These are phyloP conservation scores for Acanthiza pusilla DNA, from an alignment of 2,797 vertebrate genomes.

Conservation along the genomic window DNA sequence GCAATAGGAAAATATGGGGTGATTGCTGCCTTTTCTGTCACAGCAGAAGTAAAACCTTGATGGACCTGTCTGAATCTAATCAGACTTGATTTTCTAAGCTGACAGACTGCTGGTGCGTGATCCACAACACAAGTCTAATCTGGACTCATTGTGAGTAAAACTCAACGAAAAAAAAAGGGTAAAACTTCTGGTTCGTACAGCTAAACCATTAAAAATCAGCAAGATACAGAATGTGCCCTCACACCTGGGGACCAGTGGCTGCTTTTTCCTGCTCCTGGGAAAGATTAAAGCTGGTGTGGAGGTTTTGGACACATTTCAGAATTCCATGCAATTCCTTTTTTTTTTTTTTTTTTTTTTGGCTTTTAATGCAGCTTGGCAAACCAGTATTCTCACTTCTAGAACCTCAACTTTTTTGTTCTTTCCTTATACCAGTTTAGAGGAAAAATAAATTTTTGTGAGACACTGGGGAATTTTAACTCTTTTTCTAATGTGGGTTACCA, in stretches of 20 bases:
- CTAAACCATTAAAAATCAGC: background rate
- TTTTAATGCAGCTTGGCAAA: background rate
- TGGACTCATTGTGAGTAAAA: background rate
- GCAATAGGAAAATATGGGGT: background rate
- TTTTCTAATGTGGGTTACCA: background rate
- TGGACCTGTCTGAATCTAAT: rapidly evolving
- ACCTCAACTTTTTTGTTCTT: background rate
- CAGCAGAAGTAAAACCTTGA: background rate
- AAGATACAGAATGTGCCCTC: background rate
- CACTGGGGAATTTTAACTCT: background rate
- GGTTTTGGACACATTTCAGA: background rate
- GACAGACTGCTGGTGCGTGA: background rate
- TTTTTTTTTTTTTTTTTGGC: no score
- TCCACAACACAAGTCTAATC: background rate
- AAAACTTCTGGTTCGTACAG: background rate
- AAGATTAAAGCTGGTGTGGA: background rate
- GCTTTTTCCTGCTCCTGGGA: background rate
- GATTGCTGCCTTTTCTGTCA: background rate
- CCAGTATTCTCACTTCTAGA: background rate
- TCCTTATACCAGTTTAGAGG: background rate
- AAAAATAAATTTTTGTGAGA: background rate
- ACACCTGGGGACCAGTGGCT: background rate
- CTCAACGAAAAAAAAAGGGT: background rate
- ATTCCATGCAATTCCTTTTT: background rate
- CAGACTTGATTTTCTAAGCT: background rate